A percentile compares a stretch with the other conserved stretches of the same genome.
Evolutionary conservation across 2,888 invertebrate species (phyloP).

Genomic region (Himalopsyche japonica): DNA sequence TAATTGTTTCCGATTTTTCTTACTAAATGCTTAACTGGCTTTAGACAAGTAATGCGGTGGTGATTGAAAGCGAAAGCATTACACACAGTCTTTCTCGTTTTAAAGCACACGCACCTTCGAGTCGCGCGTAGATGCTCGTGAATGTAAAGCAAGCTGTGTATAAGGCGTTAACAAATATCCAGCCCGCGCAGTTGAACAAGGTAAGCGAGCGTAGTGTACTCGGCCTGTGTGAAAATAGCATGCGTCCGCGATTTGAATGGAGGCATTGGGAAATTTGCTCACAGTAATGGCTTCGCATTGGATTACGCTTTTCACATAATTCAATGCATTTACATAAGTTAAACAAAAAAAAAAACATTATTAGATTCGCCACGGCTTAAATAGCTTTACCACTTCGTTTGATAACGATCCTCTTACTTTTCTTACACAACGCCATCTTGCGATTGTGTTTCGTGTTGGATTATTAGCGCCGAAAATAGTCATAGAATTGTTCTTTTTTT

Average conservation of each 20-base stretch:
- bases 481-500: neutral
- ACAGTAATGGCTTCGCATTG: neutral
- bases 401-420: neutral
- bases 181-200: neutral
- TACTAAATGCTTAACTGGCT: too few species aligned
- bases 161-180: too few species aligned
- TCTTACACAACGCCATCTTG: neutral
- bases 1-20: too few species aligned
- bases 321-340: neutral
- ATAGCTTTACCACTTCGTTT: neutral
- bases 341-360: neutral
- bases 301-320: neutral
- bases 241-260: constrained; percentile 3
- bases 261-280: neutral
- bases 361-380: neutral
- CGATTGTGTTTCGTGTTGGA: neutral
- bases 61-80: too few species aligned
- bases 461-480: neutral
- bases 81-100: too few species aligned
- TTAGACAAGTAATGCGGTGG: too few species aligned
- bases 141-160: too few species aligned
- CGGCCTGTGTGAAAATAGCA: neutral
- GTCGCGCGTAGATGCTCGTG: too few species aligned
- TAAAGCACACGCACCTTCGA: too few species aligned
- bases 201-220: neutral